These are phyloP conservation scores for Bagarius yarrelli DNA, from an alignment of 2,113 vertebrate species.

Conservation along the genomic window DNA sequence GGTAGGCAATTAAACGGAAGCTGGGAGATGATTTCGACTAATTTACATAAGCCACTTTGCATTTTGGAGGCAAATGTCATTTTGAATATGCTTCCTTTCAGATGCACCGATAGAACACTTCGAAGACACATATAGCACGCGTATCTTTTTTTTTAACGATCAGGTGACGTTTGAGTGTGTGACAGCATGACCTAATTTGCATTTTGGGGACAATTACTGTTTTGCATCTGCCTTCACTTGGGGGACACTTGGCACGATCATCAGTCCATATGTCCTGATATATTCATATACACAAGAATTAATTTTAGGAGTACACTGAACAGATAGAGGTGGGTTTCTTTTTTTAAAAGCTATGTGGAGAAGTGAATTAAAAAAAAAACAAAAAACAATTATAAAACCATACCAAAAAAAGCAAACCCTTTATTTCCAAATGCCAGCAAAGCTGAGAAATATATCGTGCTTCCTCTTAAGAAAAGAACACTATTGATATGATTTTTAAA, in stretches of 20 bases:
- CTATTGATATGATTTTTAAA: no score
- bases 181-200: background rate
- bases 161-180: background rate
- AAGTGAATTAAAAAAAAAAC: background rate
- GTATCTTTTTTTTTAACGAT: background rate
- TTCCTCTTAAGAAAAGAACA: no score
- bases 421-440: no score
- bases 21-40: conserved; percentile 18
- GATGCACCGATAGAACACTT: conserved; percentile 11
- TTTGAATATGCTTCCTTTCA: conserved; percentile 29
- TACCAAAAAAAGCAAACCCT: no score
- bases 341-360: background rate
- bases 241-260: background rate
- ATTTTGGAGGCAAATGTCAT: conserved; percentile 35
- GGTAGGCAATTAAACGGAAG: conserved; percentile 17
- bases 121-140: background rate
- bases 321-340: background rate
- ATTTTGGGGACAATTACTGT: background rate
- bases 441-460: no score
- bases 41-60: conserved; percentile 40
- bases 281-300: background rate
- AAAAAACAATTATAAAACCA: background rate
- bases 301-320: background rate
- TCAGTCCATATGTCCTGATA: background rate
- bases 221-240: background rate